These are phyloP conservation scores for Colius striatus DNA, from an alignment of 2,113 vertebrate species.

Conservation along the genomic window DNA sequence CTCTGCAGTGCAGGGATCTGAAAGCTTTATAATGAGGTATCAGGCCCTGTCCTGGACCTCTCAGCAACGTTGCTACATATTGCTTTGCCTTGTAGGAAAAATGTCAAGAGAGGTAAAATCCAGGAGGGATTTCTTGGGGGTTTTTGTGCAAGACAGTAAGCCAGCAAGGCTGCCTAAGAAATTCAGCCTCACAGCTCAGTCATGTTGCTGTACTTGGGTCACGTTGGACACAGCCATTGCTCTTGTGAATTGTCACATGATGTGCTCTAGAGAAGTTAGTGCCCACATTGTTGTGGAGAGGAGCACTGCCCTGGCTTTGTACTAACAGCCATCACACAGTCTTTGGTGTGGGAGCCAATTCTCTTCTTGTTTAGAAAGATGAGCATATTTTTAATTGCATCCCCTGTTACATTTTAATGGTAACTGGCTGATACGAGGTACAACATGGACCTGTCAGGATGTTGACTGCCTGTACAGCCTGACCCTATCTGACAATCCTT, in stretches of 20 bases:
- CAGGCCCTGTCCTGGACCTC: neutral
- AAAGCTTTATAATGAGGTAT: neutral
- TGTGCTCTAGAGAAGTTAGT: neutral
- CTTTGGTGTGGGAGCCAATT: neutral
- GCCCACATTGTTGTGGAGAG: neutral
- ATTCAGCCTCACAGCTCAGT: neutral
- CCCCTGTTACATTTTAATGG: neutral
- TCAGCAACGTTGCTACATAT: rapidly evolving
- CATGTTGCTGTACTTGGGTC: neutral
- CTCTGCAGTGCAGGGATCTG: rapidly evolving
- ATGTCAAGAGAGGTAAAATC: neutral
- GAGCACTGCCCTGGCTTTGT: neutral
- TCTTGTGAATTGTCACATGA: neutral
- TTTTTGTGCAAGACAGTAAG: neutral
- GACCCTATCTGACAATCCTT: neutral
- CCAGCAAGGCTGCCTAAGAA: neutral
- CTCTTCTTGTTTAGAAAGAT: neutral
- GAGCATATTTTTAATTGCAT: neutral
- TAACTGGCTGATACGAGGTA: neutral
- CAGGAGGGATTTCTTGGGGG: neutral
- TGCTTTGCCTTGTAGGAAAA: neutral
- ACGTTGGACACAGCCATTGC: neutral
- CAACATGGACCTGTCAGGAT: neutral
- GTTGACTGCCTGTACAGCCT: neutral
- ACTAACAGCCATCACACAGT: neutral